Percentiles rank a stretch among this genome's conserved stretches.
These are phyloP conservation scores for Ceyx cyanopectus DNA, from an alignment of 2,113 vertebrate genomes.

Conservation along the genomic window DNA sequence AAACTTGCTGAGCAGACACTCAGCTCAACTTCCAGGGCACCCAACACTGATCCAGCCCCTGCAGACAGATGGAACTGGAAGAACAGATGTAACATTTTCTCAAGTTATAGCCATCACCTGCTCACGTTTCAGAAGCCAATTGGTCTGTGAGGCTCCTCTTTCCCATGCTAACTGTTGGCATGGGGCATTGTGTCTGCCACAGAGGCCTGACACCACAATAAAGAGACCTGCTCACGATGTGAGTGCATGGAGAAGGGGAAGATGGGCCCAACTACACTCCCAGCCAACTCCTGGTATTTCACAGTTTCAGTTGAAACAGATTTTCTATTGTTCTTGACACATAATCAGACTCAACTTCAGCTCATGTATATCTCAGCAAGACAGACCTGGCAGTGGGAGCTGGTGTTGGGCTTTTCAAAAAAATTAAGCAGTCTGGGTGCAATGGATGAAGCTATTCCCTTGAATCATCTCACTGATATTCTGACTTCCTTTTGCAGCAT, in stretches of 20 bases:
- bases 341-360: slow-evolving; percentile 17
- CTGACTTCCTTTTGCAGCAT: slow-evolving; percentile 25
- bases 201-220: not conserved
- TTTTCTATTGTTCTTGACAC: slow-evolving; percentile 42
- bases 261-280: not conserved
- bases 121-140: not conserved
- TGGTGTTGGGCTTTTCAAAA: slow-evolving; percentile 43
- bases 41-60: not conserved
- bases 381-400: slow-evolving; percentile 47
- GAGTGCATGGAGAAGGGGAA: not conserved
- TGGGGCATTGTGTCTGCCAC: not conserved
- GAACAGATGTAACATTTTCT: not conserved
- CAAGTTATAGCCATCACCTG: not conserved
- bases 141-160: not conserved
- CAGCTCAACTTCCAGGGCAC: not conserved
- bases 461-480: slow-evolving; percentile 49
- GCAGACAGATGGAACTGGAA: not conserved
- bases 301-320: not conserved
- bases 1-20: no score
- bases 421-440: slow-evolving; percentile 62
- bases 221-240: not conserved
- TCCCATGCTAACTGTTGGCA: not conserved
- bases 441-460: slow-evolving; percentile 54
- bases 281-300: not conserved
- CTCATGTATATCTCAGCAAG: slow-evolving; percentile 44